Evolutionary conservation across 1,140 invertebrate species (phyloP), one percentile per base, ranked within the genome.

Genomic region (Bombus confusus): DNA sequence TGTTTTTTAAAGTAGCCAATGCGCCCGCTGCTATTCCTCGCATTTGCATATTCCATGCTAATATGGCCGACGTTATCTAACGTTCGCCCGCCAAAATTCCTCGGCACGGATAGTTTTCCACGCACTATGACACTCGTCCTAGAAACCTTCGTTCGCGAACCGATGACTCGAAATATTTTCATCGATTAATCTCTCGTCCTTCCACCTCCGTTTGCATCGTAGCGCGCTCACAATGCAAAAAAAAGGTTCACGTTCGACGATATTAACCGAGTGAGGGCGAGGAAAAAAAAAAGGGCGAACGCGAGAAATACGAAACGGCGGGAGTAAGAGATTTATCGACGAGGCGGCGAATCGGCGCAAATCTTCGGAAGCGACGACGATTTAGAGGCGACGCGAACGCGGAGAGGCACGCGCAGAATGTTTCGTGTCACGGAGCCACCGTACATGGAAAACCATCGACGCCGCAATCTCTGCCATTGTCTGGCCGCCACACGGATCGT

Each of bases 401-500:
- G 82, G 39, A 71, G 83, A 77, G 68, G 68, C 83, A 85, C 83
- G 83, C 76, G 83, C 83, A 80, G 76, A 85, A 80, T 85, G 83
- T 85, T 85, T 80, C 76, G 83, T 77, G 81, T 83, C 81, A 78
- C 74, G 43, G 43, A 34, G 74, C 81, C 59, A 75, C 80, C 80
- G 83, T 80, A 72, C 83, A 85, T 85, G 83, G 83, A 85, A 85
- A 85, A 85, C 83, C 83, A 85, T 85, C 83, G 83, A 85, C 76
- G 68, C 64, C 37, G 83, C 83, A 72, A 85, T 85, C 83, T 85
- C 83, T 62, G 75, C 76, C 83, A 85, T 85, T 85, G 83, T 85
- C 76, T 76, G 64, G 12, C 57, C 76, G 83, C 66, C 83, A 28
- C 76, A 47, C 52, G 34, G 79, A 39, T 62, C 76, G 77, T 85